A percentile compares a stretch with the other conserved stretches of the same genome.
phyloP scores from a whole-genome alignment of 2,113 vertebrate genomes.

The Gymnorhina tibicen region DNA sequence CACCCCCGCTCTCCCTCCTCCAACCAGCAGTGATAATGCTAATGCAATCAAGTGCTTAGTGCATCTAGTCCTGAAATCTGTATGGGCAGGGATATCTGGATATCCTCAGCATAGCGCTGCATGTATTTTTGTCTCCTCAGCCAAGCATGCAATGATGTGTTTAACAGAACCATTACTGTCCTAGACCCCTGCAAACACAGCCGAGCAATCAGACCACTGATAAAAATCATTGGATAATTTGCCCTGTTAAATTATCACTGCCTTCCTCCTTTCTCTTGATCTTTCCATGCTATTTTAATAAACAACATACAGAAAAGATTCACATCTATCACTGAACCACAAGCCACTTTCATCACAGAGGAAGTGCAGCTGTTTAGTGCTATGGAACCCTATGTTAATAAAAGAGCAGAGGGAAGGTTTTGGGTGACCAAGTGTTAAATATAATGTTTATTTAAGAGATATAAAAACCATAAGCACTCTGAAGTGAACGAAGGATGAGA shows the following conservation, averaged over 20 bases:
- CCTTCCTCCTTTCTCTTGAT: background rate
- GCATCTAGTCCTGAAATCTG: background rate
- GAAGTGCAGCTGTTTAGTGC: background rate
- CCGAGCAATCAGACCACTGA: background rate
- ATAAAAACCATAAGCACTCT: background rate
- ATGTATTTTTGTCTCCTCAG: background rate
- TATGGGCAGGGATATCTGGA: background rate
- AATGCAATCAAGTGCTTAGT: constrained; percentile 5
- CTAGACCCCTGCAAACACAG: background rate
- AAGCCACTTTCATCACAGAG: background rate
- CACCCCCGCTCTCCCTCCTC: background rate
- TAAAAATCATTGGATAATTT: background rate
- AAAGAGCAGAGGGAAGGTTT: background rate
- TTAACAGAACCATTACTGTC: background rate
- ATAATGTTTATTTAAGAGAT: background rate
- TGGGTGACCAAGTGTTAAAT: background rate
- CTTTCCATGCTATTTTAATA: background rate
- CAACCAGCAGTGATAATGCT: background rate
- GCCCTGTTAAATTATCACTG: background rate
- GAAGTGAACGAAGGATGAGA: background rate
- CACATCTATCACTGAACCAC: background rate
- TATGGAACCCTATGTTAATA: background rate
- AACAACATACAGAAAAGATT: background rate
- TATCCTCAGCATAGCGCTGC: background rate
- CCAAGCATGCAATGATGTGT: background rate